Base-by-base conservation (phyloP, 2,113 vertebrate species). In the Gallinago undulata region DNA sequence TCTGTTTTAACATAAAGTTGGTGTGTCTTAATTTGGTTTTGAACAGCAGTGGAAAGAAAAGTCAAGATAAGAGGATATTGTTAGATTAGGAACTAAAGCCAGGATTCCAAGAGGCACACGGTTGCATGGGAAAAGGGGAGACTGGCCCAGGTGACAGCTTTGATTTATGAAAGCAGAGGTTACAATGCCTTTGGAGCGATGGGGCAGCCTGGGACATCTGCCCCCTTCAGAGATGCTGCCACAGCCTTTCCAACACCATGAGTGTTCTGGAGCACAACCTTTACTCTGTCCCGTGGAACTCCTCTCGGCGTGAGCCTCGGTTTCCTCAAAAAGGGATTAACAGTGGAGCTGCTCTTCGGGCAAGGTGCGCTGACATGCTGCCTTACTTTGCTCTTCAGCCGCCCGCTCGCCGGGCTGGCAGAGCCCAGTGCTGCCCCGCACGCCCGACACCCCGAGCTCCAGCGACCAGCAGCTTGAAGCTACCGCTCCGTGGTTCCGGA, bases 1-100 rank as follows among this genome's bases (percentile, higher is more conserved):
- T 94, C 87, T 78, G 77, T 94, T 97, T 96, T 95, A 96, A 89
- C 96, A 92, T 67, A 43, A 96, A 97, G 90, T 97, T 94, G 89
- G 80, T 97, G 91, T 35, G 95, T 89, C 95, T 97, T 97, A 94
- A 97, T 96, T 97, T 96, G 83, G 64, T 93, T 96, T 89, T 62
- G 90, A 97, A 91, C n/a, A 93, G 95, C 75, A 94, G 53, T 21
- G 64, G 89, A 74, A 93, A 88, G 78, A 94, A 90, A 94, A 93
- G 90, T 94, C 91, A 94, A 87, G 89, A 84, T 79, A 93, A 91
- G 79, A 47, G 81, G 55, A 84, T 87, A 69, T 66, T 75, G 95
- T 85, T 81, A 57, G 53, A 66, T 69, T 76, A 73, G 70, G 57
- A 92, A 53, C 69, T 77, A 76, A 73, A 62, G 41, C 62, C 73